Base-by-base conservation (phyloP, 2,113 vertebrate species). In the Sialia sialis region DNA sequence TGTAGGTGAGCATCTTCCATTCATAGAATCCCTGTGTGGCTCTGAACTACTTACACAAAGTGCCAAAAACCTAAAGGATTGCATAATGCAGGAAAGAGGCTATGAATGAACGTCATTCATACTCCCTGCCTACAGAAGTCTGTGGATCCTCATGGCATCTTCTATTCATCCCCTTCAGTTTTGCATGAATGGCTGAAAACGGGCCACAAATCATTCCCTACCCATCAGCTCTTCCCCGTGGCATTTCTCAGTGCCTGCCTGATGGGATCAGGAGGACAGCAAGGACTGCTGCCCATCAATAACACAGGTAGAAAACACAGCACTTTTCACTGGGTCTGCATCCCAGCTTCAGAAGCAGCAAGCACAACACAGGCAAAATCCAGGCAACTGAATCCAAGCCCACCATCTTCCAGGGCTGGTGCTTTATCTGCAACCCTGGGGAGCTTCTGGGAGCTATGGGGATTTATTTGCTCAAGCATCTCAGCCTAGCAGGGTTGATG, bases 401-500 rank as follows among this genome's bases (percentile, higher is more conserved):
- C 34, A 56, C 26, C 27, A n/a, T 16, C 30, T 76, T 51, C 29
- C 41, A 60, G 48, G 52, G 46, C 27, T 16, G 48, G 41, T 29
- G 30, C 39, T 76, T 88, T 11, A 58, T 10, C 46, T 9, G 6
- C 5, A 69, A 66, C 4, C 41, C 62, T 29, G 27, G 17, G 30
- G 58, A 68, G 32, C 44, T 80, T 58, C 68, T 23, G 41, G 36
- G 44, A 89, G 41, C 51, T 66, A 27, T 21, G 26, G 38, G 78
- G 60, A 91, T 87, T 89, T 89, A 91, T 84, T 87, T 81, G 69
- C 60, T 55, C 26, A 43, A 90, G 63, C 22, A 54, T 29, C 58
- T 94, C 75, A 74, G 73, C 11, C 51, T 62, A 30, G 46, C 19
- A 74, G 73, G 2, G 44, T 15, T 1, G 0, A 62, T 64, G 30